phyloP scores from a whole-genome alignment of 2,888 invertebrate species.

The Oligia latruncula region DNA sequence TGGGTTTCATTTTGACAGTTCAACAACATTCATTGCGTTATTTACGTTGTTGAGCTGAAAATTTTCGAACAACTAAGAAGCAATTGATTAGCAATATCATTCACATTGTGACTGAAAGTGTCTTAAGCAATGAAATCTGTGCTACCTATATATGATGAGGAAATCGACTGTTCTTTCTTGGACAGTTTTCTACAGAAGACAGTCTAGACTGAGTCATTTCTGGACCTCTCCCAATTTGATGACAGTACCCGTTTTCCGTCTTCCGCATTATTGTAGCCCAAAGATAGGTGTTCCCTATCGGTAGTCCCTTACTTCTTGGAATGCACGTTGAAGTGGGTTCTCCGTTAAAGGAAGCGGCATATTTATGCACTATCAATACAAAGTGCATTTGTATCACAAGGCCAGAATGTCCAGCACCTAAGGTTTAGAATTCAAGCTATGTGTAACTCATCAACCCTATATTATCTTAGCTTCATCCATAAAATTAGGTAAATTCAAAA shows the following conservation, averaged over 20 bases:
- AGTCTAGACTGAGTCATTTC: conserved; percentile 15
- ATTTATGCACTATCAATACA: conserved; percentile 37
- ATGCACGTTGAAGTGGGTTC: conserved; percentile 19
- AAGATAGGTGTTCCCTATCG: conserved; percentile 28
- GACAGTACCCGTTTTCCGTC: conserved; percentile 22
- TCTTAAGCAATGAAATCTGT: neutral
- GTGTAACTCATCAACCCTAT: conserved; percentile 22
- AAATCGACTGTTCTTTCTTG: neutral
- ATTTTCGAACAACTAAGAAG: too few species aligned
- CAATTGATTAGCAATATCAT: too few species aligned
- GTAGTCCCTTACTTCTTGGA: conserved; percentile 26
- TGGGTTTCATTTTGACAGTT: too few species aligned
- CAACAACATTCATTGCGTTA: too few species aligned
- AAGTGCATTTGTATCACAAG: conserved; percentile 45
- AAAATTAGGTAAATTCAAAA: conserved; percentile 3
- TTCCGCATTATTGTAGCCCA: conserved; percentile 34
- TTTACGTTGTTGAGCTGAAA: too few species aligned
- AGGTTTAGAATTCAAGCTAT: conserved; percentile 35
- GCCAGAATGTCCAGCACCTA: conserved; percentile 6
- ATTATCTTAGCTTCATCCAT: conserved; percentile 1
- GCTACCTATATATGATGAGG: neutral
- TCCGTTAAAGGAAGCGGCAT: conserved; percentile 22
- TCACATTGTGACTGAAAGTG: too few species aligned
- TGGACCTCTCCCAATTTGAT: conserved; percentile 44
- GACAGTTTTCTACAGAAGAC: conserved; percentile 3